phyloP scores from a whole-genome alignment of 2,113 vertebrate species.

The Microtus oregoni region DNA sequence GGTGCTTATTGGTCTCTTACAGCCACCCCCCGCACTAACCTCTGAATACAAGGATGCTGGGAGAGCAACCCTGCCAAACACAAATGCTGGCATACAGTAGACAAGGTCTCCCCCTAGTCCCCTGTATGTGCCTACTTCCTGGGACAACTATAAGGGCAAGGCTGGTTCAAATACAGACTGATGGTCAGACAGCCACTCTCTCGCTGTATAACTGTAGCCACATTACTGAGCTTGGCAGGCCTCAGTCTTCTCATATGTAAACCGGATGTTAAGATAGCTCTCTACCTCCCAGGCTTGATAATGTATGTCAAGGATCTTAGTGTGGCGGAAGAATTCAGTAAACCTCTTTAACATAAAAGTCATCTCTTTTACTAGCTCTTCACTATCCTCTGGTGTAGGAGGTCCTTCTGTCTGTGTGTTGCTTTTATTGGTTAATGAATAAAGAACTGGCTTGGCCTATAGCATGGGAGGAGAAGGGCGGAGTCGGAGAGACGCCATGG shows the following conservation, averaged over 20 bases:
- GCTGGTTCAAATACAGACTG: background rate
- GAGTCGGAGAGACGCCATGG: too few relatives aligned
- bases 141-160: background rate
- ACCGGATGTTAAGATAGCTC: background rate
- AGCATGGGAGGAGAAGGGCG: too few relatives aligned
- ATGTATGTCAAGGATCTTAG: background rate
- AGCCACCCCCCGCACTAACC: background rate
- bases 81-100: background rate
- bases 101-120: background rate
- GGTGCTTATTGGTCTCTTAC: background rate
- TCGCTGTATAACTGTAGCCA: background rate
- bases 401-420: too few relatives aligned
- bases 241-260: conserved; percentile 24
- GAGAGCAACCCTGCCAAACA: background rate
- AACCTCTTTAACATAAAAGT: background rate
- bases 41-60: background rate
- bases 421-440: too few relatives aligned
- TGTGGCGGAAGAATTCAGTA: background rate
- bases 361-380: background rate
- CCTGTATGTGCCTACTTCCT: background rate
- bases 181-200: background rate
- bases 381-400: too few relatives aligned
- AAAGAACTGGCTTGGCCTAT: too few relatives aligned
- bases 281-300: background rate
- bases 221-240: background rate